Evolutionary conservation across 2,888 invertebrate species (phyloP).

Genomic region (Drosophila eohydei): DNA sequence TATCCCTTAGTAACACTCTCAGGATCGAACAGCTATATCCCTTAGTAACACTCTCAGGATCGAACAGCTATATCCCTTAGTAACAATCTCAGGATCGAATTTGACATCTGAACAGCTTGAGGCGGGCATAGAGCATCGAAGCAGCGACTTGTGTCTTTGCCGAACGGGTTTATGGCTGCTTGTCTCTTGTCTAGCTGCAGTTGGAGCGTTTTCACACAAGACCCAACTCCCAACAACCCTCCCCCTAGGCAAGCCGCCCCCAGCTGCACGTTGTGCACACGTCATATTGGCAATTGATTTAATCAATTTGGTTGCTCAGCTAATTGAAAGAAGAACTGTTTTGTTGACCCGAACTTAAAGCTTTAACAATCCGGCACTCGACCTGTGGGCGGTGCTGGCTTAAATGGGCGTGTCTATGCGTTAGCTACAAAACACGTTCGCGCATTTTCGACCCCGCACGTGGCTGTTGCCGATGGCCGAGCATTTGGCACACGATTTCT

Average conservation of each 20-base stretch:
- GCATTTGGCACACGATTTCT: slow-evolving; percentile 50
- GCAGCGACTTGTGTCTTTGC: not conserved
- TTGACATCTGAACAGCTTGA: not conserved
- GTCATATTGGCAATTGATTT: slow-evolving; percentile 60
- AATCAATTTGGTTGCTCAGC: slow-evolving; percentile 58
- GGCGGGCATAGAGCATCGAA: not conserved
- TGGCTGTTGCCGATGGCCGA: slow-evolving; percentile 35
- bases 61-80: too few species aligned
- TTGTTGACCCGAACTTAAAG: slow-evolving; percentile 23
- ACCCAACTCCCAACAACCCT: not conserved
- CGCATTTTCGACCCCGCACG: slow-evolving; percentile 36
- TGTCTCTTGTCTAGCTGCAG: slow-evolving; percentile 18
- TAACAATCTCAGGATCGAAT: too few species aligned
- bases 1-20: too few species aligned
- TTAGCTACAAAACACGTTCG: slow-evolving; percentile 24
- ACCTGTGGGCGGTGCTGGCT: slow-evolving; percentile 4
- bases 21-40: too few species aligned
- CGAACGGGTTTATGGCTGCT: not conserved
- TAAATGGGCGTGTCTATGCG: slow-evolving; percentile 20
- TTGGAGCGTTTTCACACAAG: slow-evolving; percentile 18
- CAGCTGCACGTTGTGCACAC: slow-evolving; percentile 11
- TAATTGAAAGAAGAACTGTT: slow-evolving; percentile 52
- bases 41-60: too few species aligned
- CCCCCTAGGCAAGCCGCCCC: too few species aligned
- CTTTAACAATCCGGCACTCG: slow-evolving; percentile 11